Evolutionary conservation across 2,888 invertebrate species (phyloP).

Genomic region (Aphodius sticticus): DNA sequence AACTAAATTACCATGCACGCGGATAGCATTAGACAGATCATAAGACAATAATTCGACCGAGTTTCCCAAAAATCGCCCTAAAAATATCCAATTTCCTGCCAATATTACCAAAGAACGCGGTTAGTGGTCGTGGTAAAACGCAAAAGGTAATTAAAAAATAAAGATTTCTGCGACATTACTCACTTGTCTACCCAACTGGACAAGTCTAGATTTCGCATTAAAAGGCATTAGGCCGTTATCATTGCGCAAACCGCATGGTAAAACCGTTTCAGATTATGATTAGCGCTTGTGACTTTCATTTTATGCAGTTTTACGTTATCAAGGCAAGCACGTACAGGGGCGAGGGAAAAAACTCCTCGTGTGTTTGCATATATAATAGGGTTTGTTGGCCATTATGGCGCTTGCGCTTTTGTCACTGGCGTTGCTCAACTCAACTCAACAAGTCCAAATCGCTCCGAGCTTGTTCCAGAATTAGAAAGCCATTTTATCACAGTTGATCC

Average conservation of each 20-base stretch:
- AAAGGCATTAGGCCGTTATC: not conserved
- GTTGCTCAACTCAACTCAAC: not conserved
- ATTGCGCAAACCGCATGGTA: not conserved
- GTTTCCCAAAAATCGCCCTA: not conserved
- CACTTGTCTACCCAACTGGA: not conserved
- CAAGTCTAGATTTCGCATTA: not conserved
- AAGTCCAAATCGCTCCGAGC: not conserved
- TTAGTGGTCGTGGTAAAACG: not conserved
- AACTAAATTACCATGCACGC: too few species aligned
- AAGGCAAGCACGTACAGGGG: constrained; percentile 32
- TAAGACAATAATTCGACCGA: too few species aligned
- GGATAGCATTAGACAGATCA: too few species aligned
- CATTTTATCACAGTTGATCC: constrained; percentile 12
- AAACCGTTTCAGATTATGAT: constrained; percentile 12
- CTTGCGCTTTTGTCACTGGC: not conserved
- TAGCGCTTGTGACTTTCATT: constrained; percentile 29
- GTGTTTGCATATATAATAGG: constrained; percentile 33
- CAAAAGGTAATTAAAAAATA: not conserved
- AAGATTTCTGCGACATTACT: not conserved
- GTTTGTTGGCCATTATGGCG: constrained; percentile 25
- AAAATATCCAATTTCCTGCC: not conserved
- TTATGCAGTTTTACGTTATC: constrained; percentile 28
- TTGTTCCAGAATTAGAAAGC: constrained; percentile 12
- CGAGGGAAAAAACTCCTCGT: constrained; percentile 24
- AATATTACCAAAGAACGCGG: not conserved